Percentiles rank a stretch among this genome's conserved stretches.
Evolutionary conservation across 2,888 invertebrate species (phyloP).

Genomic region (Volucella inanis): DNA sequence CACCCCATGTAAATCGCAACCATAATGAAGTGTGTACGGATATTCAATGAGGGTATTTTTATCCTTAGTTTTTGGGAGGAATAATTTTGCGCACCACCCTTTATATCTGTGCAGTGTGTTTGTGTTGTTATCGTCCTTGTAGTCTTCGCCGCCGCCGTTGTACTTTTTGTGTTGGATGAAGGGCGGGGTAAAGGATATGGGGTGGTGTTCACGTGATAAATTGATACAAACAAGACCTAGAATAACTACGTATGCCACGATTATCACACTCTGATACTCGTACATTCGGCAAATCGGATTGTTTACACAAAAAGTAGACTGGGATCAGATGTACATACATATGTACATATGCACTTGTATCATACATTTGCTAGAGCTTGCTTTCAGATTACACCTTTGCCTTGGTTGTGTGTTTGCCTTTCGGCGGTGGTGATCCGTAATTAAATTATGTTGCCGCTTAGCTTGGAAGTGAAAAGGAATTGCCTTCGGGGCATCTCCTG

Average conservation of each 20-base stretch:
- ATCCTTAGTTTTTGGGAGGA: conserved; percentile 46
- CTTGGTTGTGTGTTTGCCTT: conserved; percentile 45
- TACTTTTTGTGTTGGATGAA: neutral
- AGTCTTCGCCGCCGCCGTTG: neutral
- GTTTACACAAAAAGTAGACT: conserved; percentile 65
- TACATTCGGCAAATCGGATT: conserved; percentile 67
- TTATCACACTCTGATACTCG: conserved; percentile 70
- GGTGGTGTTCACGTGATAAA: conserved; percentile 44
- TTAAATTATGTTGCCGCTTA: conserved; percentile 53
- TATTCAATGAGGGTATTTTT: conserved; percentile 64
- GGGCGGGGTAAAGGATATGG: neutral
- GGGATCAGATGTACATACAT: conserved; percentile 57
- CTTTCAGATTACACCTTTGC: conserved; percentile 63
- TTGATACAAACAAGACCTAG: conserved; percentile 65
- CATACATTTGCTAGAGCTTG: conserved; percentile 55
- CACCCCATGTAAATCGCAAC: conserved; percentile 59
- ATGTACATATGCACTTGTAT: no score
- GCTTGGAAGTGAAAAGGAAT: neutral
- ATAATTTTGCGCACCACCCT: conserved; percentile 42
- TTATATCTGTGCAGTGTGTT: neutral
- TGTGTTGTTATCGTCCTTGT: neutral
- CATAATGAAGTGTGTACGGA: conserved; percentile 68
- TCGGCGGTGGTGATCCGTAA: conserved; percentile 44
- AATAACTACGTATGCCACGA: conserved; percentile 67
- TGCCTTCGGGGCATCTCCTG: neutral